Evolutionary conservation across 2,797 vertebrate genomes (phyloP), one percentile per base, ranked within the genome.

Genomic region (Lindbergichthys nudifrons): DNA sequence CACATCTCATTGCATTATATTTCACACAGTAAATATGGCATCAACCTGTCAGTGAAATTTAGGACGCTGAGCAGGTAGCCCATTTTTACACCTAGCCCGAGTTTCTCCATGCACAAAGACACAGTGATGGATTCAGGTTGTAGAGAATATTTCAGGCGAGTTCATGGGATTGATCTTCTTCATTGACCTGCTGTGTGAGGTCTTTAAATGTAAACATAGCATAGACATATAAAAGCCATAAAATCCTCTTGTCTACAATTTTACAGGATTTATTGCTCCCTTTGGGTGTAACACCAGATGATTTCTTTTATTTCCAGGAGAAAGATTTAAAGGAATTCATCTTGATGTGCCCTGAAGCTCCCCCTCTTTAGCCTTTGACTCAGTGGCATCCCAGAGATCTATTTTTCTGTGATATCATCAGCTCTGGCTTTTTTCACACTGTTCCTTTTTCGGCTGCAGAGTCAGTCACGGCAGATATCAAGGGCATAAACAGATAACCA

Each of bases 21-120:
- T 93, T 94, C 90, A 93, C 87, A 89, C 88, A 70, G 86, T 91
- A 94, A 94, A 93, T 89, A 92, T 84, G 84, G 87, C 89, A 90
- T 92, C 89, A 92, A 90, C 82, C 91, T 90, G 91, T 91, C 93
- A 15, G 69, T 45, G 69, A 89, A 89, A 93, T 93, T 88, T 92
- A 91, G 88, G 88, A 80, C 88, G 80, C 81, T 21, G 80, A 80
- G 76, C 70, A n/a, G 74, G 72, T 75, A 79, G 75, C 77, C 63
- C 70, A 73, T 92, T 91, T 82, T 88, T 82, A 59, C 77, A 72
- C 79, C 67, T 26, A 67, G 63, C 61, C 45, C 4, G 43, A 80
- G 75, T 30, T 65, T 84, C 77, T 76, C 52, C 47, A 32, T 79
- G 78, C 76, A 54, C 83, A 90, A 87, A 62, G 69, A 76, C 77